Base-by-base conservation (phyloP, 2,113 vertebrate genomes). In the Castor canadensis region DNA sequence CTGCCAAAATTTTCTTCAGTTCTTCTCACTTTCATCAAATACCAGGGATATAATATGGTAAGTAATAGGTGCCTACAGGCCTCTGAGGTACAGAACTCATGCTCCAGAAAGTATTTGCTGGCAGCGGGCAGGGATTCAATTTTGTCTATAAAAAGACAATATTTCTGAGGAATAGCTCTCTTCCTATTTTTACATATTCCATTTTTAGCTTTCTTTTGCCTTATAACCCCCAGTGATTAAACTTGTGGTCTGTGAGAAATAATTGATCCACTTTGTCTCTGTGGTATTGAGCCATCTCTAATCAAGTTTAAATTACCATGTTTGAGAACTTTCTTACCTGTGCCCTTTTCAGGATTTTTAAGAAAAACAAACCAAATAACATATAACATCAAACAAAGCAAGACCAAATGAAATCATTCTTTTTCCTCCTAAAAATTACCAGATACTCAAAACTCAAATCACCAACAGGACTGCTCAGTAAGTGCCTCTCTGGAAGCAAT, bases 1-100 rank as follows among this genome's bases (percentile, higher is more conserved):
- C 88, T 95, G 90, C 77, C 94, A 95, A 95, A 93, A 71, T 87
- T 89, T 81, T 94, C 73, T 96, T 95, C 56, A 49, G 71, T 5
- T 3, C 10, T 76, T 97, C 66, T 79, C 72, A 40, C 49, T 89
- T 79, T 62, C 58, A 66, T 89, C 87, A 93, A 85, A 81, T 82
- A 82, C 60, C 40, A 75, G 26, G 38, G 35, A 88, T 82, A 86
- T 95, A 77, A 93, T 75, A 54, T 45, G 3, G 52, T 93, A 22
- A 52, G 32, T 87, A 64, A 95, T 62, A 73, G 47, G 30, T 19
- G 83, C 60, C 69, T 60, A 52, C 6, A 56, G 30, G 40, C 49
- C 45, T 17, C 43, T 66, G 66, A 71, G 69, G 87, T 43, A 83
- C 45, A 80, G 43, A n/a, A 64, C n/a, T 89, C 6, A 9, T 22